Conservation (phyloP, 1,140 invertebrate species). For the Pantala flavescens region DNA sequence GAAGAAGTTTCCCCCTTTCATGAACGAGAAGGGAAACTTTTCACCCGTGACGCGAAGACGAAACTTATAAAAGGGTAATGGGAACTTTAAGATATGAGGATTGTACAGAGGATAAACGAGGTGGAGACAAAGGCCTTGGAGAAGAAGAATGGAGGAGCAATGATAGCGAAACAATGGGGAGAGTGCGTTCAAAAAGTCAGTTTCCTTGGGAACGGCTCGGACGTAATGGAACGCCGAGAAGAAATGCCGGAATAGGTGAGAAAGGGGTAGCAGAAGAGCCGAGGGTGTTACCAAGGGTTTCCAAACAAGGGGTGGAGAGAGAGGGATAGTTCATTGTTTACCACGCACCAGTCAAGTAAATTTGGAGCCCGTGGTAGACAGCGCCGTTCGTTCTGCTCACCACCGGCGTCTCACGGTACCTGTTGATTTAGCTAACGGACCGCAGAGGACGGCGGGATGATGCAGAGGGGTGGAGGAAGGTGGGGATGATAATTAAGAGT, state of each 20-base stretch:
- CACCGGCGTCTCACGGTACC: not conserved
- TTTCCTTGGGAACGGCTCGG: too few species aligned
- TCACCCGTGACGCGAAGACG: not conserved
- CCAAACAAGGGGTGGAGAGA: too few species aligned
- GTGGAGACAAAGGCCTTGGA: not conserved
- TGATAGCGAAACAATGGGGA: too few species aligned
- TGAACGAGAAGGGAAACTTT: too few species aligned
- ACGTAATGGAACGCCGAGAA: too few species aligned
- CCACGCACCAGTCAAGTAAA: not conserved
- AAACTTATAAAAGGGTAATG: not conserved
- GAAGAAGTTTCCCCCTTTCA: too few species aligned
- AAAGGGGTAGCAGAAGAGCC: too few species aligned
- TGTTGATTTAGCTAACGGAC: constrained; percentile 9
- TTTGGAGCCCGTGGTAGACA: not conserved
- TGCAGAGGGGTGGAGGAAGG: not conserved
- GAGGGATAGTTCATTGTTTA: not conserved
- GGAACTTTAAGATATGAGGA: not conserved
- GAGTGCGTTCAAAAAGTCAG: too few species aligned
- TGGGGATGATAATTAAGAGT: not conserved
- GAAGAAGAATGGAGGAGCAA: too few species aligned
- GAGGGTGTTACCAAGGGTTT: too few species aligned
- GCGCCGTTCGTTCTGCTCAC: not conserved
- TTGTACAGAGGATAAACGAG: not conserved
- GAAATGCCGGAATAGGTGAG: too few species aligned
- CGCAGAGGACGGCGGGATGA: not conserved